A percentile compares a stretch with the other conserved stretches of the same genome.
Conservation (phyloP, 1,140 invertebrate genomes). For the Cotesia glomerata region DNA sequence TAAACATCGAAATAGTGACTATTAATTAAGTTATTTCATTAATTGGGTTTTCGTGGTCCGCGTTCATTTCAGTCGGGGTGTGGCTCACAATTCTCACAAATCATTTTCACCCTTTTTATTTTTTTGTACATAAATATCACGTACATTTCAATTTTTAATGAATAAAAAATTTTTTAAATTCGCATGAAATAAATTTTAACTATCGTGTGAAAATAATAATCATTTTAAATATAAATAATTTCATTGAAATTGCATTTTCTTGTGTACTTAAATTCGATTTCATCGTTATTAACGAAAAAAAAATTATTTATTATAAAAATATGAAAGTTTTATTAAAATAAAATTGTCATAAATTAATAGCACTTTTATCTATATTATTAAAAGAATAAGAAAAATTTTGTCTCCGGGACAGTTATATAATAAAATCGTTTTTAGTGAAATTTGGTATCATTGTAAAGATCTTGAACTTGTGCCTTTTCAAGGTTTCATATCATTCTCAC, state of each 20-base stretch:
- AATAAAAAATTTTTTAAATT: neutral
- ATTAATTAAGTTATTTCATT: neutral
- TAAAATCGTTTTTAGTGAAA: no score
- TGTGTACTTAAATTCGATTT: neutral
- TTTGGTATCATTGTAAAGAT: no score
- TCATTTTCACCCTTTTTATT: neutral
- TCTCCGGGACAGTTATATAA: no score
- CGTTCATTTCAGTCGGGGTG: slow-evolving; percentile 38
- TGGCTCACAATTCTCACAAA: slow-evolving; percentile 40
- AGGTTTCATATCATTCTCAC: no score
- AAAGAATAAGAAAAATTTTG: no score
- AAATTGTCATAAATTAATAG: no score
- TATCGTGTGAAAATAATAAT: neutral
- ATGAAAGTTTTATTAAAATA: no score
- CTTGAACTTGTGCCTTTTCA: no score
- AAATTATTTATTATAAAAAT: neutral
- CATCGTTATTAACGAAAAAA: neutral
- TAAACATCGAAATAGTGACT: neutral
- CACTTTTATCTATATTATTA: no score
- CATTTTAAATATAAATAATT: neutral
- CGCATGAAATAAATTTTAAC: neutral
- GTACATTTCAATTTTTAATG: neutral
- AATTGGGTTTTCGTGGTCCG: neutral
- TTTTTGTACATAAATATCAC: slow-evolving; percentile 7
- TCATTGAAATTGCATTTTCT: neutral